Percentiles rank a stretch among this genome's conserved stretches.
phyloP scores from a whole-genome alignment of 2,888 invertebrate species.

The Diachrysia chrysitis region DNA sequence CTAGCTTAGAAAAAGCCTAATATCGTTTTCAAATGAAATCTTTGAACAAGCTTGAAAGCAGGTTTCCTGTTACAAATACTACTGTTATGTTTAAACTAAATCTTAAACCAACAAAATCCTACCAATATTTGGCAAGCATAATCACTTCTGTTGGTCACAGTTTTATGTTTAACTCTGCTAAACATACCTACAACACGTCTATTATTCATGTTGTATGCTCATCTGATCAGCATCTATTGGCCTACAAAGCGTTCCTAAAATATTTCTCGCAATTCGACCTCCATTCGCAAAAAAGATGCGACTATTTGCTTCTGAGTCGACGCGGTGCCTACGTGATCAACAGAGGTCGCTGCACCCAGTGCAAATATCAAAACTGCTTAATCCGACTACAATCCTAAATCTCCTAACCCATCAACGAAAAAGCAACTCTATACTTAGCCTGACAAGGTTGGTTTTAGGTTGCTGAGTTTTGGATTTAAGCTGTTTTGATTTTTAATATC shows the following conservation, averaged over 20 bases:
- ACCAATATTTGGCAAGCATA: neutral
- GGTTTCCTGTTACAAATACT: neutral
- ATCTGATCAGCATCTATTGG: slow-evolving; percentile 24
- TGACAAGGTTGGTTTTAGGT: slow-evolving; percentile 37
- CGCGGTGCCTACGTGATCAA: slow-evolving; percentile 59
- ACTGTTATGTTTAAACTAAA: neutral
- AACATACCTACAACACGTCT: neutral
- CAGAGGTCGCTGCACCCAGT: slow-evolving; percentile 77
- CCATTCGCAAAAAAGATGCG: slow-evolving; percentile 31
- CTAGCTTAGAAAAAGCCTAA: too few relatives aligned
- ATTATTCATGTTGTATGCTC: neutral
- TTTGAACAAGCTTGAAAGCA: neutral
- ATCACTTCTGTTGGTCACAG: neutral
- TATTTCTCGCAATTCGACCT: slow-evolving; percentile 35
- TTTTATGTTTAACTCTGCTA: neutral
- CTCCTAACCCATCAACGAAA: slow-evolving; percentile 15
- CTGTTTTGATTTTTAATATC: slow-evolving; percentile 36
- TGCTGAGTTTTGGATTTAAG: slow-evolving; percentile 7
- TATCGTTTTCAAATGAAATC: neutral
- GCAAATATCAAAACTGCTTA: slow-evolving; percentile 71
- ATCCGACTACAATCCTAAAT: slow-evolving; percentile 21
- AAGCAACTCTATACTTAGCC: neutral
- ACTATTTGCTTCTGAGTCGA: slow-evolving; percentile 38
- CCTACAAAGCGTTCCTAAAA: slow-evolving; percentile 47
- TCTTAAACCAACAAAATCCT: neutral